Base-by-base conservation (phyloP, 2,888 invertebrate genomes). In the Caenorhabditis plicata region DNA sequence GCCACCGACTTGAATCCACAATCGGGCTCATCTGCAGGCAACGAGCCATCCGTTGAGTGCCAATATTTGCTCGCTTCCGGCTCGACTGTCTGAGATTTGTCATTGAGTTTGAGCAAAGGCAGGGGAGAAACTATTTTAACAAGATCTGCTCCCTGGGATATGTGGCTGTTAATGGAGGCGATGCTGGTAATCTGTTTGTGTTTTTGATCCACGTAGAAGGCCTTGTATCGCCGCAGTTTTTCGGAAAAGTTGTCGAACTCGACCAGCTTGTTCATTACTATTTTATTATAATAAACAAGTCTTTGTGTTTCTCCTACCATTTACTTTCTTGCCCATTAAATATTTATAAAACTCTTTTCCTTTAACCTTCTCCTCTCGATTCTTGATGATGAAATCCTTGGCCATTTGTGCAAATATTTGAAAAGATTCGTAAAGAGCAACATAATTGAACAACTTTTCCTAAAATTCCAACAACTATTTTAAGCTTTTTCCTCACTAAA, bases 1-100 rank as follows among this genome's bases (percentile, higher is more conserved):
- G 35, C 42, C 45, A n/a, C 41, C 19, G 29, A n/a, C n/a, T n/a
- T n/a, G n/a, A 62, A 71, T 32, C 71, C 71, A 38, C 71, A 71
- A 11, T 38, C 56, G 1, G 71, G 71, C 29, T 60, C 58, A 15
- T 64, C 43, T 5, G 52, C 50, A 3, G 71, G 68, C 19, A 69
- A 36, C 19, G 47, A 47, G 15, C 71, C 71, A 36, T 55, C 48
- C 3, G 48, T 8, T 9, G 71, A 62, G 9, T 60, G 44, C 68
- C 69, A 71, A 52, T 54, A 71, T 17, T 58, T 61, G 3, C 65
- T 55, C 23, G 54, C 38, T 22, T 64, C 41, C 38, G 67, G 67
- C 7, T 63, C 43, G 8, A 70, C 64, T 26, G 32, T 45, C 69
- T 69, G 42, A 3, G n/a, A n/a, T n/a, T n/a, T n/a, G n/a, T n/a